Base-by-base conservation (phyloP, 2,113 vertebrate species). In the Chamaea fasciata region DNA sequence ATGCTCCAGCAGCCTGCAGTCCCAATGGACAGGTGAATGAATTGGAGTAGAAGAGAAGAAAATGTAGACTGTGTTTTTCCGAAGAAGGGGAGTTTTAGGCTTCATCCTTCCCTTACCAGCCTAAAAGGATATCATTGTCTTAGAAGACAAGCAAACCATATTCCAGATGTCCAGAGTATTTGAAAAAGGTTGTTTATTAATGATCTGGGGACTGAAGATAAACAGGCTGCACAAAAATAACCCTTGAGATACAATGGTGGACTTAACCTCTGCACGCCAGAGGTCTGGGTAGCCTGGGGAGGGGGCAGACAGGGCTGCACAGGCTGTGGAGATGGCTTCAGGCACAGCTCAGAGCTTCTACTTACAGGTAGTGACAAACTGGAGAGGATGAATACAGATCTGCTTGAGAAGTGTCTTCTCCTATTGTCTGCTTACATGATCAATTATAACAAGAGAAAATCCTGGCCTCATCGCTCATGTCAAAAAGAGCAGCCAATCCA, bases 101-200 rank as follows among this genome's bases (percentile, higher is more conserved):
- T 91, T 75, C 52, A 73, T 71, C 64, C 53, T 94, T 91, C 42
- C 57, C 77, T 92, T 82, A 78, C 52, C 62, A 90, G 35, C 50
- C 84, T 92, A 53, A 96, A 95, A 92, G 57, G 60, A 84, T 87
- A 79, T 50, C 4, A 67, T 77, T 95, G 84, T 92, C 82, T 91
- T 79, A 55, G 87, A 83, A 83, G 68, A 93, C 69, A 92, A 84
- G 82, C 26, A 96, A 96, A 73, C 79, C 85, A 93, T 96, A 92
- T 92, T 96, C 94, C 95, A 96, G 96, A 96, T 95, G 94, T 92
- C 89, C 30, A 63, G 83, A 93, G 53, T 87, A 90, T 96, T 94
- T 62, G 77, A 78, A 86, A 76, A 71, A 96, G 96, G 94, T 94
- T 95, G 95, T 94, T 96, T 95, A 87, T 95, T 93, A 96, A 93